Conservation (phyloP, 2,113 vertebrate genomes). For the Tapirus terrestris region DNA sequence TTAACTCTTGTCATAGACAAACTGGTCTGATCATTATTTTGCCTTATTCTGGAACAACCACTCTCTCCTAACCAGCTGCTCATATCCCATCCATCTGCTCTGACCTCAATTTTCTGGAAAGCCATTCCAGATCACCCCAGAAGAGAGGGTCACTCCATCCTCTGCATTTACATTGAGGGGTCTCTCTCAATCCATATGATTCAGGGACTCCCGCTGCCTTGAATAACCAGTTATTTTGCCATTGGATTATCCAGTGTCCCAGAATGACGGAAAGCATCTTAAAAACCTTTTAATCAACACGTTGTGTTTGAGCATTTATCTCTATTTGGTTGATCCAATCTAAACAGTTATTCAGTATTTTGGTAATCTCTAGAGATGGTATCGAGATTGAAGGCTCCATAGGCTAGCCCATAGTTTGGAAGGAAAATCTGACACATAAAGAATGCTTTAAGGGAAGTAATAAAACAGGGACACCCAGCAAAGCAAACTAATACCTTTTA, state of each 20-base stretch:
- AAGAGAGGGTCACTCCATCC: neutral
- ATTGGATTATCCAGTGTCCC: neutral
- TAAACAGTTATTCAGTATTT: neutral
- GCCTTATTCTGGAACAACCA: neutral
- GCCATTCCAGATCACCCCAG: neutral
- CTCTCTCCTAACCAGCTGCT: neutral
- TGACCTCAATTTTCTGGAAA: neutral
- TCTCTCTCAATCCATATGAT: neutral
- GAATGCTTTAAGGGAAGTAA: neutral
- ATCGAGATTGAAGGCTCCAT: neutral
- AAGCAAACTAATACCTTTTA: neutral
- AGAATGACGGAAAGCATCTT: neutral
- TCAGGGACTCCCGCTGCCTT: neutral
- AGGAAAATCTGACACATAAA: neutral
- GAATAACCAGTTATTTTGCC: neutral
- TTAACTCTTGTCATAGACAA: neutral
- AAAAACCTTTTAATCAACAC: neutral
- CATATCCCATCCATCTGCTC: neutral
- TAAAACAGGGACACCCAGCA: neutral
- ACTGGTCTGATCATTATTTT: neutral
- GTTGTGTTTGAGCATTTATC: neutral
- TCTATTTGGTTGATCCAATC: neutral
- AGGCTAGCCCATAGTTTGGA: neutral
- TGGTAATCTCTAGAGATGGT: neutral
- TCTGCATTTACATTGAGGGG: neutral